These are phyloP conservation scores for Notocelia uddmanniana DNA, from an alignment of 2,888 invertebrate species.

Conservation along the genomic window DNA sequence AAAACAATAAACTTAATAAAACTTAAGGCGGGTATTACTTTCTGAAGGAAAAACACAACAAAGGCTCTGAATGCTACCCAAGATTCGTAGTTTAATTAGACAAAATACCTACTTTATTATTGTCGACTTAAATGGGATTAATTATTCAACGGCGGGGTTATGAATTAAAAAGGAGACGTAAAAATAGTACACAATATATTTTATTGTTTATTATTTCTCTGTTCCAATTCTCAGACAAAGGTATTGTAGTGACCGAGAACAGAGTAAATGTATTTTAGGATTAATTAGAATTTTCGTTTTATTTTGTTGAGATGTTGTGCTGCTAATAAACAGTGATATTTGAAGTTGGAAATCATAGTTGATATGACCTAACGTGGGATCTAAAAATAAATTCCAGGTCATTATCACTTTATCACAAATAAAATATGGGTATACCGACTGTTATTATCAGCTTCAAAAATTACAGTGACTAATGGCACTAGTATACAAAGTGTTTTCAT, in stretches of 20 bases:
- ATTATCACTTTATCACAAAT: too few relatives aligned
- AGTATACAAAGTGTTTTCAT: too few relatives aligned
- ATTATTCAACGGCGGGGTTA: constrained; percentile 17
- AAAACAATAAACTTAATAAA: neutral
- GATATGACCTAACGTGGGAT: too few relatives aligned
- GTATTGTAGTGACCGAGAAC: neutral
- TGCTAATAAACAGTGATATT: too few relatives aligned
- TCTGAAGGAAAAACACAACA: constrained; percentile 2
- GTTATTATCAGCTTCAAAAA: too few relatives aligned
- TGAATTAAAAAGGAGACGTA: constrained; percentile 6
- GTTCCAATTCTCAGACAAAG: neutral
- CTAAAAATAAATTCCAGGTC: too few relatives aligned
- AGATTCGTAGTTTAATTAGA: constrained; percentile 15
- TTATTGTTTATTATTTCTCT: constrained; percentile 20
- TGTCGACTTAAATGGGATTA: constrained; percentile 13
- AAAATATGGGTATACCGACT: too few relatives aligned
- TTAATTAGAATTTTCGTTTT: neutral
- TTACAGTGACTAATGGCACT: too few relatives aligned
- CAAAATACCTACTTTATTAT: constrained; percentile 13
- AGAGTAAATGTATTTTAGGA: neutral
- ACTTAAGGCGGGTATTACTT: neutral
- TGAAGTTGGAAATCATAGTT: too few relatives aligned
- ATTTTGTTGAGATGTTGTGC: too few relatives aligned
- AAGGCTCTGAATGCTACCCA: constrained; percentile 7
- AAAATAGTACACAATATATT: constrained; percentile 5